Percentiles rank a stretch among this genome's conserved stretches.
phyloP scores from a whole-genome alignment of 2,888 invertebrate species.

The Rhodophaea formosa region DNA sequence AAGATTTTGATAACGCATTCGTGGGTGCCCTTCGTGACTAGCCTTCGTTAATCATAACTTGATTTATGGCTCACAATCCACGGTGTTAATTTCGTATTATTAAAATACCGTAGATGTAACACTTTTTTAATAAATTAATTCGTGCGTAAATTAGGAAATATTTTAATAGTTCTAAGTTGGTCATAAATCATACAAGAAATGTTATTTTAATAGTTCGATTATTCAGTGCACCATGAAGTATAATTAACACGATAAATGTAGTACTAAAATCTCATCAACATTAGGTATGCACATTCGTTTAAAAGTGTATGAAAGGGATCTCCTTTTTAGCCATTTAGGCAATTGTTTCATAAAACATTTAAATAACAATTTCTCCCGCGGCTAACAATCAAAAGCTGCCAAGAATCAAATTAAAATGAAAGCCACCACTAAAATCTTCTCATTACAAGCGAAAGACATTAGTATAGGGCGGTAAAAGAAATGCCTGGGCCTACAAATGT shows the following conservation, averaged over 20 bases:
- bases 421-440: slow-evolving; percentile 67
- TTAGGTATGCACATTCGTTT: not conserved
- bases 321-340: not conserved
- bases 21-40: slow-evolving; percentile 18
- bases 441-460: slow-evolving; percentile 74
- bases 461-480: slow-evolving; percentile 69
- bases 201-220: not conserved
- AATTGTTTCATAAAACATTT: slow-evolving; percentile 10
- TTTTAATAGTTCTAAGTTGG: not conserved
- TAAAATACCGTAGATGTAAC: slow-evolving; percentile 16
- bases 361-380: slow-evolving; percentile 26
- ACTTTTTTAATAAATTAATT: slow-evolving; percentile 10
- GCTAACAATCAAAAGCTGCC: slow-evolving; percentile 27
- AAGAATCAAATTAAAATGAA: slow-evolving; percentile 61
- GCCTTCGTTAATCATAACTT: slow-evolving; percentile 26
- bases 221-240: not conserved
- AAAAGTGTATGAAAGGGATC: not conserved
- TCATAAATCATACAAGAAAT: not conserved
- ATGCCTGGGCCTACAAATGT: slow-evolving; percentile 70
- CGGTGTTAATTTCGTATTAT: slow-evolving; percentile 18
- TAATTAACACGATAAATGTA: not conserved
- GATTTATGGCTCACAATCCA: slow-evolving; percentile 23
- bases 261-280: not conserved
- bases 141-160: not conserved
- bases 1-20: not conserved